Conservation (phyloP, 2,113 vertebrate genomes). For the Jacana jacana region DNA sequence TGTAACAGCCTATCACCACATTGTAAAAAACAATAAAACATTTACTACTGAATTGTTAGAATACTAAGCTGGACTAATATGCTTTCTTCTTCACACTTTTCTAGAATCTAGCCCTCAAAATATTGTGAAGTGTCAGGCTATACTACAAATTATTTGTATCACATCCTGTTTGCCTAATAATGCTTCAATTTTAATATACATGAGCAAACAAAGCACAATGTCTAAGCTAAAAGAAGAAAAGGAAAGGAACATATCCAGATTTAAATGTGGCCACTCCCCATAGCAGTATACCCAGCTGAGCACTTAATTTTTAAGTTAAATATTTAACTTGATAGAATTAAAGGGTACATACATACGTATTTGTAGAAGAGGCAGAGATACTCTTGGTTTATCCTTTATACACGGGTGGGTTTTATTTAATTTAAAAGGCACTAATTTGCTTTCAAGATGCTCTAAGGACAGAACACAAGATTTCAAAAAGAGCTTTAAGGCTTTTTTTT, state of each 20-base stretch:
- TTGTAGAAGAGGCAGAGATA: neutral
- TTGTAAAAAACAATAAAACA: neutral
- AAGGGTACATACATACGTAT: neutral
- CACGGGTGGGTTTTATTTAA: neutral
- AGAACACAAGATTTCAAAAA: neutral
- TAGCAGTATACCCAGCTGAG: neutral
- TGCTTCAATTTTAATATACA: neutral
- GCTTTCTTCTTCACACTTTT: neutral
- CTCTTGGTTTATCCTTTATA: neutral
- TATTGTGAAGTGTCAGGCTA: neutral
- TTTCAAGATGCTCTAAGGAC: neutral
- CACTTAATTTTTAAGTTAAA: neutral
- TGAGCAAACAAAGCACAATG: neutral
- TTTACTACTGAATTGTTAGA: neutral
- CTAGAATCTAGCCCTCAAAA: neutral
- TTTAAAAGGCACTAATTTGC: neutral
- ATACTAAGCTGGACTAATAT: neutral
- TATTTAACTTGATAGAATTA: neutral
- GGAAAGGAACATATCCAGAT: neutral
- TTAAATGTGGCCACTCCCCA: neutral
- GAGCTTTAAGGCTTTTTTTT: neutral
- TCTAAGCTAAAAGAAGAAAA: neutral
- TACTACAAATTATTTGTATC: neutral
- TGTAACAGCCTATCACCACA: neutral
- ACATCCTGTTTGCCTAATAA: neutral